Percentiles rank a stretch among this genome's conserved stretches.
Conservation (phyloP, 2,888 invertebrate species). For the Zelleria hepariella region DNA sequence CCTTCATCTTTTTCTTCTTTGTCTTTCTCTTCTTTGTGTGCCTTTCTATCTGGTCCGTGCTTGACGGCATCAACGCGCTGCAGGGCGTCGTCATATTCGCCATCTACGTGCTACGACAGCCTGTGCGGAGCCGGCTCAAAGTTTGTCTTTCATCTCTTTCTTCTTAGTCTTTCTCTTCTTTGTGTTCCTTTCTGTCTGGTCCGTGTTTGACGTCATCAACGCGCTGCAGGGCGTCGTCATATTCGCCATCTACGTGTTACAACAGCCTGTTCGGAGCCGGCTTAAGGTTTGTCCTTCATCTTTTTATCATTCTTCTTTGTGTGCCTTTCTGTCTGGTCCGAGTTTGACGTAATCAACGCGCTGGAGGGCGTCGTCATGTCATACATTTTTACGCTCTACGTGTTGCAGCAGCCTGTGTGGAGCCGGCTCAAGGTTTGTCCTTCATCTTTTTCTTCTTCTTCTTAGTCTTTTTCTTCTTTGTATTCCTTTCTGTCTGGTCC, state of each 20-base stretch:
- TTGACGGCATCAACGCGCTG: conserved; percentile 78
- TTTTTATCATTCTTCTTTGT: too few relatives aligned
- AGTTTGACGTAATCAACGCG: not conserved
- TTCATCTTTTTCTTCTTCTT: too few relatives aligned
- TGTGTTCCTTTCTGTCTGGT: conserved; percentile 65
- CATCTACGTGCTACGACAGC: conserved; percentile 72
- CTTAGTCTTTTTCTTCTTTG: too few relatives aligned
- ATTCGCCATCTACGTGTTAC: conserved; percentile 75
- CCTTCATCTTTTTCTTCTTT: too few relatives aligned
- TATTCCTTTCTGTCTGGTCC: conserved; percentile 68
- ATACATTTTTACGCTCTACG: conserved; percentile 74
- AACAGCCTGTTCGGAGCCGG: conserved; percentile 52
- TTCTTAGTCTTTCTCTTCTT: too few relatives aligned
- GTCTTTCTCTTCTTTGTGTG: too few relatives aligned
- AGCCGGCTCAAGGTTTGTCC: conserved; percentile 43
- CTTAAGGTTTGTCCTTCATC: conserved; percentile 42
- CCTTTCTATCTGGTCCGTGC: conserved; percentile 71
- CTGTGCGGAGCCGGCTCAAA: conserved; percentile 52
- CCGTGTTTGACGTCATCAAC: conserved; percentile 78
- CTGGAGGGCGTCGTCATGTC: not conserved
- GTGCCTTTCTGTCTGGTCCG: not conserved
- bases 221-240: conserved; percentile 79
- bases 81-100: conserved; percentile 79
- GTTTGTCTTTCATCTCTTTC: too few relatives aligned
- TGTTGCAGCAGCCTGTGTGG: conserved; percentile 61